Base-by-base conservation (phyloP, 2,888 invertebrate genomes). In the Germaria angustata region DNA sequence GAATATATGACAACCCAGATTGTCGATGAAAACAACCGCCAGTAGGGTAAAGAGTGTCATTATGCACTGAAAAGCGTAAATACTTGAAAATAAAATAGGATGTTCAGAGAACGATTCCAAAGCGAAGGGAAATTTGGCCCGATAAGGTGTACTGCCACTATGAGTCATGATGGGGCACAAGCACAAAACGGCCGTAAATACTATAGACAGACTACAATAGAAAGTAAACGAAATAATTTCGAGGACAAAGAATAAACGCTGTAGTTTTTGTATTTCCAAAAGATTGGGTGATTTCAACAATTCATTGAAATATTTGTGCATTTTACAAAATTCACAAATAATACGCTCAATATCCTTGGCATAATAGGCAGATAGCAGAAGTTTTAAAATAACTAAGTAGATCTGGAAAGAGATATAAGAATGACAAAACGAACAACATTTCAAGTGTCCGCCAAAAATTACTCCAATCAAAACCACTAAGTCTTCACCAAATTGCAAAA, bases 11-110 rank as follows among this genome's bases (percentile, higher is more conserved):
- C 85, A 77, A n/a, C 87, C 86, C 5, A 87, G 8, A 17, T 85
- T 68, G 69, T 90, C 90, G n/a, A 88, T 85, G 1, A 82, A 63
- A 2, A 87, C 57, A 24, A 90, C 87, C 2, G 81, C n/a, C 34
- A 81, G n/a, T 2, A 90, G 68, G 36, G 86, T 85, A 57, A 84
- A 85, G 1, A 86, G 59, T 2, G 86, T 84, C 0, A 86, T 85
- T 15, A 84, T 1, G n/a, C 68, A 80, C 28, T 87, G 87, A 85
- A 87, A 88, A 0, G 84, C 6, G 41, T 88, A 90, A 44, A 85
- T 57, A 0, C 72, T 15, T 0, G 41, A 24, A 44, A 86, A 86
- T 2, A 46, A 32, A 1, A 41, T 5, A 0, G 85, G 85, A 81
- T 87, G 84, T 13, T 84, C 65, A 0, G 66, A 32, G 0, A 68